Conservation (phyloP, 2,113 vertebrate genomes). For the Lophotis ruficrista region DNA sequence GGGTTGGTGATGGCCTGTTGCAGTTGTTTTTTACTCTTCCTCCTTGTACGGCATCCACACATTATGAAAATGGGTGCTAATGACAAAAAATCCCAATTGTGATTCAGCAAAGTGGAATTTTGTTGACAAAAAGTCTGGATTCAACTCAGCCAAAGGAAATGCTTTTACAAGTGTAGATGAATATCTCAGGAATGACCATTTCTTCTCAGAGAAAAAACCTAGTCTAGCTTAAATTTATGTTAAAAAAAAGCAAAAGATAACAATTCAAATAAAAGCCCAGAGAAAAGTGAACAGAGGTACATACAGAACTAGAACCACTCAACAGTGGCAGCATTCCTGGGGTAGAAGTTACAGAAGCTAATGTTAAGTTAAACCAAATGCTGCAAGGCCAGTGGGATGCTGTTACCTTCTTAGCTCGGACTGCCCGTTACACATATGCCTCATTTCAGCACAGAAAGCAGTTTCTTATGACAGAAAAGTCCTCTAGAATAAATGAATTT, state of each 20-base stretch:
- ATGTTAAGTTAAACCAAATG: background rate
- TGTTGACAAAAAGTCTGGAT: conserved; percentile 51
- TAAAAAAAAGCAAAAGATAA: background rate
- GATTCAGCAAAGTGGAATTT: conserved; percentile 55
- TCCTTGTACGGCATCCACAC: background rate
- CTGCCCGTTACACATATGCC: fast-evolving
- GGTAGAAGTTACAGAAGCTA: background rate
- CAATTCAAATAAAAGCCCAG: background rate
- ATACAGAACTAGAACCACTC: background rate
- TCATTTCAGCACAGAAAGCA: background rate
- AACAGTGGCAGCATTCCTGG: background rate
- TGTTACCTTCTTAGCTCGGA: background rate
- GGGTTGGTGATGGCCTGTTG: background rate
- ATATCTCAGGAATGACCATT: conserved; percentile 22
- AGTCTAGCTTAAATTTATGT: too few relatives aligned
- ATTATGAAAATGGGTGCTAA: conserved; percentile 30
- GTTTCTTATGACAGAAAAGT: background rate
- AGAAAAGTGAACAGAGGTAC: background rate
- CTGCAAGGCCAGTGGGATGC: background rate
- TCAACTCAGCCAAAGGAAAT: conserved; percentile 42
- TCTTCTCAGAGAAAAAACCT: background rate
- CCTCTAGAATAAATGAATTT: background rate
- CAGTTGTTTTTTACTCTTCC: background rate
- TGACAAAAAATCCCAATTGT: conserved; percentile 3
- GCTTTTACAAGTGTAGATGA: conserved; percentile 16